Evolutionary conservation across 2,113 vertebrate genomes (phyloP).

Genomic region (Notarius lentiginosus): DNA sequence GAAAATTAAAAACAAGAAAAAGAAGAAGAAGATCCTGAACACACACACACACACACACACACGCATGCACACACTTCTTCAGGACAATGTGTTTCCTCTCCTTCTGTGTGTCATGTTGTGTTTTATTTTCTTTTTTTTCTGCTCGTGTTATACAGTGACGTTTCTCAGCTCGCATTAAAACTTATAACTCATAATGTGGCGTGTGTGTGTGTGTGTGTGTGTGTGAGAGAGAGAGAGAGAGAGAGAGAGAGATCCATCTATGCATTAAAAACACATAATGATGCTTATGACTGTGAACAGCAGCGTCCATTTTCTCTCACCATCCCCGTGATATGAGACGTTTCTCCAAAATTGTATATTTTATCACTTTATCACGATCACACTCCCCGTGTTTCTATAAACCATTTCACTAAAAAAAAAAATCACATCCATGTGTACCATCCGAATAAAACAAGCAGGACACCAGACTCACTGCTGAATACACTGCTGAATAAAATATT

Average conservation of each 20-base stretch:
- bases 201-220: background rate
- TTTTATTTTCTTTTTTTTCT: background rate
- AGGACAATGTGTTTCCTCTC: background rate
- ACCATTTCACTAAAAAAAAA: background rate
- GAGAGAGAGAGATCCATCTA: background rate
- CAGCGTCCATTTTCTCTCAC: background rate
- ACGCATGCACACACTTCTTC: background rate
- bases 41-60: background rate
- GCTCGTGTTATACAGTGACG: background rate
- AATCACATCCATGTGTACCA: background rate
- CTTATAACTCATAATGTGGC: background rate
- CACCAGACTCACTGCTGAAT: background rate
- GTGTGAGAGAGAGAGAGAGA: background rate
- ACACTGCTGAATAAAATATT: background rate
- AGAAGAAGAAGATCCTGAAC: background rate
- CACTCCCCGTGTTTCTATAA: background rate
- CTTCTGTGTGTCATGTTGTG: background rate
- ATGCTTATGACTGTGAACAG: background rate
- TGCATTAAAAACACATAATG: background rate
- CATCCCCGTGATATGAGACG: background rate
- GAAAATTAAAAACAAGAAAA: background rate
- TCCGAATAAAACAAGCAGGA: background rate
- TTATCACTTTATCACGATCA: background rate
- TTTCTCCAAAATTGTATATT: background rate
- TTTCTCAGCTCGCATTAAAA: background rate